Evolutionary conservation across 2,888 invertebrate genomes (phyloP).

Genomic region (Matsumyia berberina): DNA sequence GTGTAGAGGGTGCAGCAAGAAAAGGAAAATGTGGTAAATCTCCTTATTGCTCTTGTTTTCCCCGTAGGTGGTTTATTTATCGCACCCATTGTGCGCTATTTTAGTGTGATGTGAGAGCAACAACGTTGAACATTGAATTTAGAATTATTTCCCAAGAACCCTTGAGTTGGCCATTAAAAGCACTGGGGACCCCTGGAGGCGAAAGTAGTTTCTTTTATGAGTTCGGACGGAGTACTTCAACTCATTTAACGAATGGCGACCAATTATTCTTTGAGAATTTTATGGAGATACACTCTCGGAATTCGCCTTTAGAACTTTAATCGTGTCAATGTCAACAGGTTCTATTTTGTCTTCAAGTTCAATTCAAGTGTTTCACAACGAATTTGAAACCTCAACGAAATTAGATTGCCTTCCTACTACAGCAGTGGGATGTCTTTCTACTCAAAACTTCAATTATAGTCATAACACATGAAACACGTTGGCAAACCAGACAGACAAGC

Average conservation of each 20-base stretch:
- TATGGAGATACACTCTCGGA: no score
- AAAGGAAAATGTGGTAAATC: not conserved
- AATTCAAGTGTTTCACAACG: not conserved
- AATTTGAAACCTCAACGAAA: not conserved
- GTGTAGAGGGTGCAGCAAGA: not conserved
- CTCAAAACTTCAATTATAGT: slow-evolving; percentile 7
- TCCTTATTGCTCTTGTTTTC: not conserved
- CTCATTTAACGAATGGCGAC: not conserved
- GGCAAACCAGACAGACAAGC: not conserved
- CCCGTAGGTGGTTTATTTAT: slow-evolving; percentile 11
- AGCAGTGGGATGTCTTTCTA: not conserved
- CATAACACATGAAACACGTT: not conserved
- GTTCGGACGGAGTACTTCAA: not conserved
- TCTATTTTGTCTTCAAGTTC: not conserved
- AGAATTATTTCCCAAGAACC: slow-evolving; percentile 7
- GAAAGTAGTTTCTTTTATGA: not conserved
- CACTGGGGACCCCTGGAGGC: not conserved
- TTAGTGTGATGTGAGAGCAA: not conserved
- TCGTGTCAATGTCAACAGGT: slow-evolving; percentile 21
- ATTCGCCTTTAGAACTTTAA: not conserved
- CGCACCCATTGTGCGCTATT: no score
- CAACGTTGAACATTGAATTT: not conserved
- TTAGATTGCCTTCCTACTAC: slow-evolving; percentile 12
- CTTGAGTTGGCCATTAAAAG: not conserved
- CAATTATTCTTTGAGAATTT: not conserved